Evolutionary conservation across 2,888 invertebrate species (phyloP), one percentile per base, ranked within the genome.

Genomic region (Tenthredo scrophulariae): DNA sequence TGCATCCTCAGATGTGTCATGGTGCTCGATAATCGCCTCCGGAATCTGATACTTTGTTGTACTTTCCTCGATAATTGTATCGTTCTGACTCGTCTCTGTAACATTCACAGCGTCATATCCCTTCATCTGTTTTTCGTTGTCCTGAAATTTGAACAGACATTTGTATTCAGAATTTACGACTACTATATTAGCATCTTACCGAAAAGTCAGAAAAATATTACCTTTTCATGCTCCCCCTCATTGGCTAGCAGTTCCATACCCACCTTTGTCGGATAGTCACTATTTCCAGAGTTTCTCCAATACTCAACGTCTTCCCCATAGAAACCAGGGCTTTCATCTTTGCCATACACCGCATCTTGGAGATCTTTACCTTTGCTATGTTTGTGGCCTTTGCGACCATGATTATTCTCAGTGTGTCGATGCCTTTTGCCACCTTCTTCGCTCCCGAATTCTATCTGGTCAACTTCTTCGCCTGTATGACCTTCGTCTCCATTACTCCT

Each of bases 281-380:
- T 84, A 29, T 74, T 86, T 43, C 87, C 88, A 13, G 85, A 29
- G 84, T 88, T 88, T 70, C 88, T 87, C 91, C 91, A 92, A 85
- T 90, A 90, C 84, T 91, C 90, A 2, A 88, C 89, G 15, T 91
- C 89, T 86, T 92, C 91, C 1, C 91, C 91, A 77, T 90, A 92
- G n/a, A 92, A 83, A 46, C 92, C 91, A 5, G 92, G 91, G 74
- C 90, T 91, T 75, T 92, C 92, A 65, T 92, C 89, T 46, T 87
- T 86, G 22, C 85, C 88, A 50, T 88, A 90, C 43, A 88, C 87
- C 18, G 88, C 87, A 37, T 50, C 82, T 13, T 13, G 46, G 15
- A 84, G 33, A 74, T 75, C 40, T 65, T 74, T 58, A 13, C 70
- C 84, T 72, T 46, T 74, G 7, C 22, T 46, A 26, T 22, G 15